Base-by-base conservation (phyloP, 2,888 invertebrate genomes). In the Pandemis corylana region DNA sequence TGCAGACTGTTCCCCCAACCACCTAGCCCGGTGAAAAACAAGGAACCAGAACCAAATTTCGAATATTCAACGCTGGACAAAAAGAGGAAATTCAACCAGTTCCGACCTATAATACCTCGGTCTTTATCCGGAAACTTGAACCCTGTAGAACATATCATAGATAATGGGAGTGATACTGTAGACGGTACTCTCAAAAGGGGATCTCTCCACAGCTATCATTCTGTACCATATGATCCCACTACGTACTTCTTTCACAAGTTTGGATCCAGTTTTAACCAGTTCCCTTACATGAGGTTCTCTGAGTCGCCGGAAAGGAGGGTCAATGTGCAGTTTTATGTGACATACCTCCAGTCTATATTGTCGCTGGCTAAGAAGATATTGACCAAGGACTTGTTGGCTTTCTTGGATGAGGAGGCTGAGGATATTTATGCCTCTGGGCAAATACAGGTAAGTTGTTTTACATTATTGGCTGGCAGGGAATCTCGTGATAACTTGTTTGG, bases 221-320 rank as follows among this genome's bases (percentile, higher is more conserved):
- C 96, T 0, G 95, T 96, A 2, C 96, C 96, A 0, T 97, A 97
- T 78, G 97, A 98, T 90, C 96, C 97, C 0, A 96, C 97, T 0
- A 97, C 97, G 0, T 97, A 98, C 86, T 99, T 98, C 90, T 99
- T 99, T 84, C 96, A 97, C 74, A 97, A 98, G 83, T 98, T 98
- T 85, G 99, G 99, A 9, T 98, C 99, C 0, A 98, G 98, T 88
- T 99, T 99, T 86, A 97, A 98, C 89, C 98, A 98, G 88, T 97
- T 97, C 82, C 97, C 97, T 0, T 97, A 97, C 78, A 96, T 97
- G 96, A 95, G 97, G 78, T 96, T 97, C 78, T 96, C 96, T 1
- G 97, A 97, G 80, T 96, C 96, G 0, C 96, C 96, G 0, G 96
- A 96, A 76, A 96, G 96, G 84, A 95, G 95, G 80, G 90, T 92